Conservation (phyloP, 2,888 invertebrate species). For the Acleris emargana region DNA sequence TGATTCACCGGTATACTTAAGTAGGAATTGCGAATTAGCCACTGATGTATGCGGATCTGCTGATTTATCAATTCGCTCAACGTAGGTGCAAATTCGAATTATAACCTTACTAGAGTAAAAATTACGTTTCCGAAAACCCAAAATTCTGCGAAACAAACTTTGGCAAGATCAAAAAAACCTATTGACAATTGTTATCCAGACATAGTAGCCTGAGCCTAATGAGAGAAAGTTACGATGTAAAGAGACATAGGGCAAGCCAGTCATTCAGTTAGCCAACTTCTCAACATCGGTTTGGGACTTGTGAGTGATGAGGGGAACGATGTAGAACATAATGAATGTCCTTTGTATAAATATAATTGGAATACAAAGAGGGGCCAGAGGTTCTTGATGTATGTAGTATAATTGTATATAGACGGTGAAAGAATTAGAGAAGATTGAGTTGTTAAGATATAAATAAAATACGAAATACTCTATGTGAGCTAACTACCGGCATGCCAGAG, state of each 20-base stretch:
- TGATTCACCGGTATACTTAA: no score
- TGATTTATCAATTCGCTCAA: no score
- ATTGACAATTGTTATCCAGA: no score
- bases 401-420: background rate
- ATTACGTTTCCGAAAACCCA: no score
- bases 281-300: background rate
- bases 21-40: no score
- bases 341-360: background rate
- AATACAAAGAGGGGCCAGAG: constrained; percentile 1
- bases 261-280: background rate
- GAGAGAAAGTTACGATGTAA: background rate
- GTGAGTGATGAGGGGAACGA: constrained; percentile 1
- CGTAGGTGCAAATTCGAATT: no score
- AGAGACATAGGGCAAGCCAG: background rate
- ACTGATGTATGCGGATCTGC: no score
- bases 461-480: constrained; percentile 12
- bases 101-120: no score
- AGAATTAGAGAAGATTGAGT: constrained; percentile 7
- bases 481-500: constrained; percentile 34
- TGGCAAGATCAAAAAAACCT: no score
- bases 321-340: constrained; percentile 7
- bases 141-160: no score
- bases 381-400: background rate
- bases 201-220: background rate
- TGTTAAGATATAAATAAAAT: constrained; percentile 15